phyloP scores from a whole-genome alignment of 92 coral and sea anemone genomes.

The Palythoa caribaeorum region DNA sequence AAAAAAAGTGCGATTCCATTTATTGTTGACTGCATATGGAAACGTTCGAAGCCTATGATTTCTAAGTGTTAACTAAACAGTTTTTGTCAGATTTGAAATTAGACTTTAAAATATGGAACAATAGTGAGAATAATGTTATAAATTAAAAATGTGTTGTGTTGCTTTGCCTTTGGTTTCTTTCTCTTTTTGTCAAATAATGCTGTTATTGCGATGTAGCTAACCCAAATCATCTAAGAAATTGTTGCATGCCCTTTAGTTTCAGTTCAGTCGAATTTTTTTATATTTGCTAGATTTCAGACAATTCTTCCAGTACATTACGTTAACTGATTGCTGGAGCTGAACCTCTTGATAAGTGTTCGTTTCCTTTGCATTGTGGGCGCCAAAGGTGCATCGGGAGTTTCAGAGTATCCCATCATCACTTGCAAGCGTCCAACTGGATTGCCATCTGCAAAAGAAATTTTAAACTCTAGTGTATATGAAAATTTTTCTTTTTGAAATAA shows the following conservation, averaged over 20 bases:
- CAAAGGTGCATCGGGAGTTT: conserved; percentile 86
- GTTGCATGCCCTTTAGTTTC: background rate
- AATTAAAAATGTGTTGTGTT: too few species aligned
- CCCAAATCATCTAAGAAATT: background rate
- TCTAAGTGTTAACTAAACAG: too few species aligned
- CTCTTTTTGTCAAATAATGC: too few species aligned
- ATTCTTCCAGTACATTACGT: background rate
- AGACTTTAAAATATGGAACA: too few species aligned
- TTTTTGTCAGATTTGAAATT: too few species aligned
- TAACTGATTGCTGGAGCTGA: conserved; percentile 47
- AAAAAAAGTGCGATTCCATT: too few species aligned
- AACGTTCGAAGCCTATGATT: too few species aligned
- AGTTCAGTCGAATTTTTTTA: background rate
- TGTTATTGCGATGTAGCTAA: background rate
- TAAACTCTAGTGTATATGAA: too few species aligned
- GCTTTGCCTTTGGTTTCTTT: too few species aligned
- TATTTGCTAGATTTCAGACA: background rate
- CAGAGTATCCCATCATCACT: conserved; percentile 87
- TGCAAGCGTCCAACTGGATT: conserved; percentile 88
- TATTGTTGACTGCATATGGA: too few species aligned
- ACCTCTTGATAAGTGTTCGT: conserved; percentile 74
- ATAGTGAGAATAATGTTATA: too few species aligned
- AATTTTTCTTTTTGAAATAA: too few species aligned
- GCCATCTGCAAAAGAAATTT: conserved; percentile 66
- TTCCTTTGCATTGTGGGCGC: conserved; percentile 75